Conservation (phyloP, 2,888 invertebrate species). For the Cryptus armator region DNA sequence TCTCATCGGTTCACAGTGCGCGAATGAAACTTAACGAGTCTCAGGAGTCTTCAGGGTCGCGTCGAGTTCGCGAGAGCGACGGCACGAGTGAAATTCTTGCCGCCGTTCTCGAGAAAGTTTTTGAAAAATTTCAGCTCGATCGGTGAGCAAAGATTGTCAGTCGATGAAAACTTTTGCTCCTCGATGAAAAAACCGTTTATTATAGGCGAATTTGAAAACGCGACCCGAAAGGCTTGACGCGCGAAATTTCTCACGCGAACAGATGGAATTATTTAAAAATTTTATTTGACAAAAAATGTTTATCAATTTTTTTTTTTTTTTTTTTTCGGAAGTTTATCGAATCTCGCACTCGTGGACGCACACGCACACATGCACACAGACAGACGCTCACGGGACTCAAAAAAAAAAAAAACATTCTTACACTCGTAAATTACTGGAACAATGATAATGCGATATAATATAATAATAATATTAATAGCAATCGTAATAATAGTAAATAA, state of each 20-base stretch:
- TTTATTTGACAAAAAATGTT: background rate
- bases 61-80: constrained; percentile 29
- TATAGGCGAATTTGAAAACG: background rate
- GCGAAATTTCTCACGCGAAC: constrained; percentile 2
- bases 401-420: constrained; percentile 22
- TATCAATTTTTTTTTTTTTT: background rate
- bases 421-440: constrained; percentile 77
- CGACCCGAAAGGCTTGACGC: background rate
- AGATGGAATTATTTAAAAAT: background rate
- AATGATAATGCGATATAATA: constrained; percentile 80
- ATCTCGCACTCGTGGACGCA: constrained; percentile 47
- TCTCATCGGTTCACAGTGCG: background rate
- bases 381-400: constrained; percentile 28
- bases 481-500: constrained; percentile 82
- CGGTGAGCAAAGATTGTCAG: constrained; percentile 20
- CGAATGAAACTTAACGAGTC: background rate
- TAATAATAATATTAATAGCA: constrained; percentile 78
- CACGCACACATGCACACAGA: constrained; percentile 40
- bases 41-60: constrained; percentile 31
- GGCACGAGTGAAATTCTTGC: constrained; percentile 3
- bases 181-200: background rate
- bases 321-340: constrained; percentile 8
- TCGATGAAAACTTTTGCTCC: constrained; percentile 1
- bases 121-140: background rate
- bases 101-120: constrained; percentile 8